These are phyloP conservation scores for Anthophora plumipes DNA, from an alignment of 2,888 invertebrate genomes.

Conservation along the genomic window DNA sequence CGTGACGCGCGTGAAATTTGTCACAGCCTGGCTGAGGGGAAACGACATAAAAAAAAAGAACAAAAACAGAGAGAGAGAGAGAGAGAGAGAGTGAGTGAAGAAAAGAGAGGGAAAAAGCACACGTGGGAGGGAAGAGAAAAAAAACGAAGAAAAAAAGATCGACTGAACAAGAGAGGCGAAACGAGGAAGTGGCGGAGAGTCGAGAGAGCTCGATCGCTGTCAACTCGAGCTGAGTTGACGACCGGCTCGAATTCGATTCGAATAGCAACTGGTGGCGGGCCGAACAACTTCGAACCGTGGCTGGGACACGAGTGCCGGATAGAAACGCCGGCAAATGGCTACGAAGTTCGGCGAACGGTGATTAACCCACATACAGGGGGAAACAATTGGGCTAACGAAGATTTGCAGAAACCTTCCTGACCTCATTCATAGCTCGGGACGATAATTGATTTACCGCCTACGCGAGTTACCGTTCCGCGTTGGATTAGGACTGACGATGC, in stretches of 20 bases:
- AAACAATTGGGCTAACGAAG: slow-evolving; percentile 69
- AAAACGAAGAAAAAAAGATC: not conserved
- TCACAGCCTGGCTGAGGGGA: slow-evolving; percentile 1
- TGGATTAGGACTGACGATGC: slow-evolving; percentile 6
- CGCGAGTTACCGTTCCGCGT: slow-evolving; percentile 1
- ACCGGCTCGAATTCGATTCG: slow-evolving; percentile 40
- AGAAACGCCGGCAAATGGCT: slow-evolving; percentile 40
- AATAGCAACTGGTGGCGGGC: slow-evolving; percentile 59
- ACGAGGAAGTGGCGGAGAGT: not conserved
- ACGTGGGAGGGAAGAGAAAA: not conserved
- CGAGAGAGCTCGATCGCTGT: slow-evolving; percentile 28
- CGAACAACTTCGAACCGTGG: slow-evolving; percentile 17
- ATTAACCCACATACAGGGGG: slow-evolving; percentile 65
- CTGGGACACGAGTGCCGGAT: slow-evolving; percentile 20
- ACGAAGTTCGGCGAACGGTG: slow-evolving; percentile 57
- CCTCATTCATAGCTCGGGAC: slow-evolving; percentile 43
- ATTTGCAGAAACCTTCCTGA: slow-evolving; percentile 55
- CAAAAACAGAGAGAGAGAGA: not conserved
- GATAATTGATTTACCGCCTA: slow-evolving; percentile 58
- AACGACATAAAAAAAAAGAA: not conserved
- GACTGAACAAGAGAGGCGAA: not conserved
- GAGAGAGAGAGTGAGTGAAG: not conserved
- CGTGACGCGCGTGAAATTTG: slow-evolving; percentile 45
- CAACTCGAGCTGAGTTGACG: slow-evolving; percentile 33
- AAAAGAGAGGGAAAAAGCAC: not conserved